Base-by-base conservation (phyloP, 2,888 invertebrate species). In the Priapulus caudatus region DNA sequence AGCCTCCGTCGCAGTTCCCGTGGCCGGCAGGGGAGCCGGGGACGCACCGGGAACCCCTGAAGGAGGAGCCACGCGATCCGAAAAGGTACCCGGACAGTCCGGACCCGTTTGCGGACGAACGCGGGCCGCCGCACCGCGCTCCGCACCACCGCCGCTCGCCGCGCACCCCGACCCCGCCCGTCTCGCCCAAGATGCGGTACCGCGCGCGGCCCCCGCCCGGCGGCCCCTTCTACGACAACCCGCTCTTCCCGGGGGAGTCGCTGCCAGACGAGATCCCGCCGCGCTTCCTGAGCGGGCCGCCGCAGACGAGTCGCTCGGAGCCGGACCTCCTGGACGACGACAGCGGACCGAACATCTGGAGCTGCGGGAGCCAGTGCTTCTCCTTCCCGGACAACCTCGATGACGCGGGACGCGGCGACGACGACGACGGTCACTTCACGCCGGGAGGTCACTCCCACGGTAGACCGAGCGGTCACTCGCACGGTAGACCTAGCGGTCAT, bases 41-140 rank as follows among this genome's bases (percentile, higher is more conserved):
- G n/a, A n/a, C n/a, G n/a, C n/a, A n/a, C n/a, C n/a, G n/a, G n/a
- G n/a, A n/a, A n/a, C n/a, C n/a, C n/a, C n/a, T n/a, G n/a, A n/a
- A n/a, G n/a, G 33, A 33, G 10, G 33, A 33, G 10, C 10, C 33
- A 33, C 33, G 10, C n/a, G 10, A 33, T n/a, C 10, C 10, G 33
- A 33, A 33, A 33, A 33, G 33, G 33, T 33, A 33, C n/a, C 33
- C 33, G n/a, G 33, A 33, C 33, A 33, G 33, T 33, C 33, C 33
- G 10, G 33, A 33, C n/a, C 33, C 33, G 33, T 33, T 33, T n/a
- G n/a, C 33, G n/a, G 33, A 33, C 33, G n/a, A n/a, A 10, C 33
- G 10, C n/a, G 33, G n/a, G 10, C 33, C 33, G 33, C n/a, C n/a
- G 10, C 33, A 33, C n/a, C 10, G 33, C 10, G n/a, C 33, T n/a